Base-by-base conservation (phyloP, 2,797 vertebrate genomes). In the Brotula barbata region DNA sequence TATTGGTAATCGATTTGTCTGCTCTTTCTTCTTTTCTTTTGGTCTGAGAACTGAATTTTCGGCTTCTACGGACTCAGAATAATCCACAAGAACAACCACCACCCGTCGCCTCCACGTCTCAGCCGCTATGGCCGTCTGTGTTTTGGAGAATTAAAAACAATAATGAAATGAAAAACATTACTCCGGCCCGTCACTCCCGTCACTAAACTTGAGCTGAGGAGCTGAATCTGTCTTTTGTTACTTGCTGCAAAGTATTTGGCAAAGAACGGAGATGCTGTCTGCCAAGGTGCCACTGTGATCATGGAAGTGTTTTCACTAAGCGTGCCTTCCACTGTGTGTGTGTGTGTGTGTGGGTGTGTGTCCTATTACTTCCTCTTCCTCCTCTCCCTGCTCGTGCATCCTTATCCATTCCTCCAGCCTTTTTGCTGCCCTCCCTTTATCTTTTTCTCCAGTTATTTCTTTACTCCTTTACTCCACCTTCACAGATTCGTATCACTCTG, bases 1-100 rank as follows among this genome's bases (percentile, higher is more conserved):
- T 78, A 73, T 73, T 75, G 67, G 31, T 8, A 62, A 81, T 78
- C 42, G 56, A 83, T 86, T 80, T 9, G 41, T 42, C 60, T 59
- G 21, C 52, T 37, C 47, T 75, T 56, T 65, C n/a, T 16, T 78
- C 28, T 25, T 72, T 82, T 62, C 22, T 60, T 69, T 46, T n/a
- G 0, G 52, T 34, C 23, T 28, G 22, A 57, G n/a, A 73, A 43
- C 42, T 61, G 47, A 36, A 80, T 78, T 59, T 47, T 23, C 37
- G 23, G 40, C 42, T 63, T 41, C 21, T 34, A 15, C 15, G 36
- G 25, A 25, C 19, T 19, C 39, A 16, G n/a, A 72, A 41, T 17
- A 22, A 53, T 58, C 45, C 13, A 56, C 46, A 19, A 64, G 43
- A 22, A 28, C 25, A 56, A 9, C 15, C n/a, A 0, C 2, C 25